phyloP scores from a whole-genome alignment of 2,888 invertebrate genomes.

The Lottia scabra region DNA sequence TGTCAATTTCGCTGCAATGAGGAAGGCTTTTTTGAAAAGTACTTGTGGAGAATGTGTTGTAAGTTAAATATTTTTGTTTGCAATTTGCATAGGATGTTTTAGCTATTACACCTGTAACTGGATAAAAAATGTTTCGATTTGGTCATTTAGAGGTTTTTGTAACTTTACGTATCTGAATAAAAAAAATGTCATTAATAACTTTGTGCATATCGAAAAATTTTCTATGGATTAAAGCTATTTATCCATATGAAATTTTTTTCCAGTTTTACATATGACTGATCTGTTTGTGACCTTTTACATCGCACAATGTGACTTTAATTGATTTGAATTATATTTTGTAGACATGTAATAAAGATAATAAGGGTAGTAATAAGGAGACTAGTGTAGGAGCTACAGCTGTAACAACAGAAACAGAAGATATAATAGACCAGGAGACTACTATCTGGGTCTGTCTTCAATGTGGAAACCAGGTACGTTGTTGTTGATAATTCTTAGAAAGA shows the following conservation, averaged over 20 bases:
- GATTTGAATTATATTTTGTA: not conserved
- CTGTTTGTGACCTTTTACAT: no score
- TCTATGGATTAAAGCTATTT: no score
- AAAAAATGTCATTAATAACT: no score
- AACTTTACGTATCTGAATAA: no score
- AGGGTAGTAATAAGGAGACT: conserved; percentile 2
- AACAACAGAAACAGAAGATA: conserved; percentile 34
- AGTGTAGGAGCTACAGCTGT: conserved; percentile 34
- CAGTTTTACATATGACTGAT: conserved; percentile 22
- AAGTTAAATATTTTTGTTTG: conserved; percentile 32
- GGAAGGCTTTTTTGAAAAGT: conserved; percentile 54
- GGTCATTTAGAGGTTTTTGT: no score
- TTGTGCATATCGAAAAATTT: no score
- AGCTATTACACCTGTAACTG: no score
- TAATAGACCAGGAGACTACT: conserved; percentile 47
- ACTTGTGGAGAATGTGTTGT: conserved; percentile 59
- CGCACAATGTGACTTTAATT: no score
- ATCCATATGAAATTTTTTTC: no score
- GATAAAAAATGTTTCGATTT: no score
- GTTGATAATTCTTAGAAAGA: not conserved
- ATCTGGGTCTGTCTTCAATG: conserved; percentile 67
- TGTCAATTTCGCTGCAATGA: conserved; percentile 58
- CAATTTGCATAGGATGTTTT: no score
- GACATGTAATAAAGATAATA: conserved; percentile 19
- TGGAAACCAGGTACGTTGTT: conserved; percentile 61